A percentile compares a stretch with the other conserved stretches of the same genome.
phyloP scores from a whole-genome alignment of 2,113 vertebrate species.

The Solea solea region DNA sequence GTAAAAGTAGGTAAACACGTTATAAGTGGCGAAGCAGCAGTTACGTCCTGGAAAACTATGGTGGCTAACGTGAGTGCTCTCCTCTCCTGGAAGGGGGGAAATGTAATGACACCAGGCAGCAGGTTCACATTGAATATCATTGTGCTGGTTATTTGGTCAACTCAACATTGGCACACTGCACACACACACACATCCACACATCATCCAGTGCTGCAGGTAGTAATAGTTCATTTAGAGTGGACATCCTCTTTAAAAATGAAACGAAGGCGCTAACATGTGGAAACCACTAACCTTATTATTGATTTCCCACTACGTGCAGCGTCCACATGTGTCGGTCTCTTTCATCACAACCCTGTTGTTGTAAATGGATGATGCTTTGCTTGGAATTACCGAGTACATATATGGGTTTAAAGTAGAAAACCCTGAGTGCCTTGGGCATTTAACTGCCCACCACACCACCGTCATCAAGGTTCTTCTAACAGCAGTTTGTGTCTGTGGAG shows the following conservation, averaged over 20 bases:
- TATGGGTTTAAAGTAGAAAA: neutral
- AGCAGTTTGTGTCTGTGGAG: neutral
- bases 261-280: constrained; percentile 31
- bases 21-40: neutral
- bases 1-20: neutral
- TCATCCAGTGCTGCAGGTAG: constrained; percentile 19
- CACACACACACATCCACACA: neutral
- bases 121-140: constrained; percentile 40
- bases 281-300: constrained; percentile 31
- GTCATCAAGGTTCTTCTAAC: neutral
- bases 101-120: constrained; percentile 58
- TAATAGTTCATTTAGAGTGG: constrained; percentile 40
- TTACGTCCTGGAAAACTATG: constrained; percentile 46
- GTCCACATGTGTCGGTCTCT: neutral
- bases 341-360: neutral
- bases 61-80: constrained; percentile 39
- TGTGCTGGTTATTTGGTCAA: constrained; percentile 65
- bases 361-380: neutral
- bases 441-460: neutral
- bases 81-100: constrained; percentile 37
- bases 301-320: constrained; percentile 16
- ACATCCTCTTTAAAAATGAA: constrained; percentile 37
- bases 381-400: neutral
- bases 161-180: constrained; percentile 44
- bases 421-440: neutral